Evolutionary conservation across 1,140 invertebrate species (phyloP), one percentile per base, ranked within the genome.

Genomic region (Parasteatoda tepidariorum): DNA sequence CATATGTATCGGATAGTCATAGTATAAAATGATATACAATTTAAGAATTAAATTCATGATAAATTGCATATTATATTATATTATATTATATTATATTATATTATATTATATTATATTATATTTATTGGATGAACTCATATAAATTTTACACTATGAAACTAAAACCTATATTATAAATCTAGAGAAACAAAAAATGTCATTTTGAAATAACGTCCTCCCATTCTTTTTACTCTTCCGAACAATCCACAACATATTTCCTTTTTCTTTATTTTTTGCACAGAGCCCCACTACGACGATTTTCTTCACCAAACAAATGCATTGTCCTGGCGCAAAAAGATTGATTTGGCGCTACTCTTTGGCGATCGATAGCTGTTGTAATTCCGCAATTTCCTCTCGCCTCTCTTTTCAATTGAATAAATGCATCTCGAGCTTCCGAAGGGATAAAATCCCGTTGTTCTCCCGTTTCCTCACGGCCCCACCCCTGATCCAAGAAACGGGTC

Each of bases 331-430:
- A 48, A 73, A 73, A 73, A 73, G 73, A 75, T 75, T 75, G 73
- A 75, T 75, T 75, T 75, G 73, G 73, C 73, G 73, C 73, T 75
- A 33, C 73, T 57, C 57, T 33, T 75, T 75, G 73, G 73, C 73
- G 73, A 75, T 75, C 73, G 73, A 75, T 75, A 57, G 33, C 38
- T 48, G 38, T 62, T 48, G 38, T 62, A 62, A 75, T 75, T 62
- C 55, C 41, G 73, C 73, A 75, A 75, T 75, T 75, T 75, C 73
- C 73, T 59, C 73, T 61, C 22, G 26, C 54, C 70, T 22, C 30
- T 55, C 55, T 59, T 61, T 75, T 62, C 73, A 75, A 75, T 75
- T 75, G 73, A 75, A 75, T 75, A 75, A 75, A 75, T 75, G 73
- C 73, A 62, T 75, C 73, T 33, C 70, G 28, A 73, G 70, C 70